Percentiles rank a stretch among this genome's conserved stretches.
These are phyloP conservation scores for Leiothrix lutea DNA, from an alignment of 2,113 vertebrate species.

Conservation along the genomic window DNA sequence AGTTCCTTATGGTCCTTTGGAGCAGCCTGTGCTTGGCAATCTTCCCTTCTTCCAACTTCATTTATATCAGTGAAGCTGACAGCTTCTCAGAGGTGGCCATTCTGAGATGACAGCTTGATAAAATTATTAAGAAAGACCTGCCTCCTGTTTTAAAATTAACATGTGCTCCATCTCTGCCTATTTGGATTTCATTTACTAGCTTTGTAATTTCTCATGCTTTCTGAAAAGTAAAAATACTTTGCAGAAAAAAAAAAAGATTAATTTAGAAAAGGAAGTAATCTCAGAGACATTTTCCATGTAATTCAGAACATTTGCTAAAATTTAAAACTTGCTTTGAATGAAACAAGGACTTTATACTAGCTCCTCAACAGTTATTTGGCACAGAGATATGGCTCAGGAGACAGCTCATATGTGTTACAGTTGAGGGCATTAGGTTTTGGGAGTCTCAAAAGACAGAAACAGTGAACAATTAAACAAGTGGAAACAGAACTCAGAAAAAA, in stretches of 20 bases:
- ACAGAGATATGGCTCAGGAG: not conserved
- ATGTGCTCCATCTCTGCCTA: not conserved
- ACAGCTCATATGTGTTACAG: not conserved
- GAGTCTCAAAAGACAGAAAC: conserved; percentile 7
- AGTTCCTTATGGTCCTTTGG: not conserved
- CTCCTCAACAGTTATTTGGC: conserved; percentile 19
- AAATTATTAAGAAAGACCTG: conserved; percentile 6
- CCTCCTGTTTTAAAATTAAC: not conserved
- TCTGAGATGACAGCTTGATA: conserved; percentile 32
- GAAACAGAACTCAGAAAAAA: not conserved
- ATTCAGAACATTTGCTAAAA: conserved; percentile 22
- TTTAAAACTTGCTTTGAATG: conserved; percentile 37
- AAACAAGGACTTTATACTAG: not conserved
- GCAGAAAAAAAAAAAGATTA: not conserved
- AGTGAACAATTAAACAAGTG: not conserved
- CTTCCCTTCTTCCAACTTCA: not conserved
- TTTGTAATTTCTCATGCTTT: conserved; percentile 19
- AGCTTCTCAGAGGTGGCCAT: conserved; percentile 11
- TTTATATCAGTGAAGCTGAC: conserved; percentile 7
- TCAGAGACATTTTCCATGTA: not conserved
- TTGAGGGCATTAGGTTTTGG: not conserved
- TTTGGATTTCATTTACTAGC: not conserved
- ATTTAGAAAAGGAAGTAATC: conserved; percentile 18
- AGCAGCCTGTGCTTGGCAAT: not conserved
- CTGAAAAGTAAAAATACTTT: not conserved